Percentiles rank a stretch among this genome's conserved stretches.
Evolutionary conservation across 2,888 invertebrate genomes (phyloP).

Genomic region (Himalopsyche japonica): DNA sequence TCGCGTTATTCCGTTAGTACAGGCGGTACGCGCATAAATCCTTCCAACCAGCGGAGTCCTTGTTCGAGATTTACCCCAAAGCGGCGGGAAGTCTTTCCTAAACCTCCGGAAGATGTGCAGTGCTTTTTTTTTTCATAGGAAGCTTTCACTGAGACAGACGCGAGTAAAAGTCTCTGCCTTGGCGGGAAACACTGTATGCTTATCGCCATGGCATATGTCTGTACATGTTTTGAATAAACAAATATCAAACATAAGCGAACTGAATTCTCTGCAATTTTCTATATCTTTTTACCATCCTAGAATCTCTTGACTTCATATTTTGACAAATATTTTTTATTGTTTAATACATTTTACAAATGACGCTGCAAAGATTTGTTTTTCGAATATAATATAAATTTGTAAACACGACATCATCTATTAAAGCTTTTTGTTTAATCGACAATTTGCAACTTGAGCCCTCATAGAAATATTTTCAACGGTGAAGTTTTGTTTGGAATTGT

Average conservation of each 20-base stretch:
- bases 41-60: conserved; percentile 12
- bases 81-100: conserved; percentile 20
- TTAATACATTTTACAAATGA: too few species aligned
- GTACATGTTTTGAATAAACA: conserved; percentile 2
- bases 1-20: not conserved
- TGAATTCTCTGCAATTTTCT: too few species aligned
- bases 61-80: conserved; percentile 23
- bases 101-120: conserved; percentile 19
- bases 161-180: not conserved
- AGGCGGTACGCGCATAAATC: conserved; percentile 18
- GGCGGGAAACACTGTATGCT: not conserved
- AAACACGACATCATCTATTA: too few species aligned
- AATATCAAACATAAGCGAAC: not conserved
- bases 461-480: too few species aligned
- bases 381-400: too few species aligned
- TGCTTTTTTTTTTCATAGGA: conserved; percentile 27
- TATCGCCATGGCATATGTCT: not conserved
- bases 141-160: not conserved
- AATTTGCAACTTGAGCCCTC: too few species aligned
- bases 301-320: too few species aligned
- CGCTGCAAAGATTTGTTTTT: too few species aligned
- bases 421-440: too few species aligned
- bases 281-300: too few species aligned
- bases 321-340: too few species aligned
- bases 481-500: too few species aligned